A percentile compares a stretch with the other conserved stretches of the same genome.
Conservation (phyloP, 2,797 vertebrate species). For the Spatula versicolor region DNA sequence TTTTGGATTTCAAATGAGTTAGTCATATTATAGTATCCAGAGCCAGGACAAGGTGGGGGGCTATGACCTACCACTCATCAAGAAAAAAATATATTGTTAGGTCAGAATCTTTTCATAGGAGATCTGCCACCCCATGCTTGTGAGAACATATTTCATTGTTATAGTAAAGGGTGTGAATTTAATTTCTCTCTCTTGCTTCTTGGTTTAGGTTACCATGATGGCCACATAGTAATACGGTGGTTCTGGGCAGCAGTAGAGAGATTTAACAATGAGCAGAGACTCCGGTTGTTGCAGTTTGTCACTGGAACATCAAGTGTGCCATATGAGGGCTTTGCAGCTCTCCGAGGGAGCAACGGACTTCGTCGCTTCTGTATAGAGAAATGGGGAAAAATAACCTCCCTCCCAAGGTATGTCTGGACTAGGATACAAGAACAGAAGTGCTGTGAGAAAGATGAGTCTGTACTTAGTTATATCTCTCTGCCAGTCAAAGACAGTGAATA, state of each 20-base stretch:
- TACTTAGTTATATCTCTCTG: neutral
- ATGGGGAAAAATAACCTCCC: constrained; percentile 96
- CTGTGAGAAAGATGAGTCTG: neutral
- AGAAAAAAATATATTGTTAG: neutral
- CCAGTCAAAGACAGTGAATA: neutral
- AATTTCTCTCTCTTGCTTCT: neutral
- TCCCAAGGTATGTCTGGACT: constrained; percentile 86
- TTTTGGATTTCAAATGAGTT: neutral
- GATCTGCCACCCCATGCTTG: neutral
- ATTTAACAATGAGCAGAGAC: constrained; percentile 96
- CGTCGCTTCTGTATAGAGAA: constrained; percentile 98
- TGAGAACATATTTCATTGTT: neutral
- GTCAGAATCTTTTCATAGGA: neutral
- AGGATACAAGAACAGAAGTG: neutral
- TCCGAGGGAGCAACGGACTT: constrained; percentile 94
- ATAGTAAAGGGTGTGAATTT: neutral
- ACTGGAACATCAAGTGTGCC: constrained; percentile 96
- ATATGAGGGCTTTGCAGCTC: constrained; percentile 92
- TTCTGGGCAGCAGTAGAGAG: constrained; percentile 96
- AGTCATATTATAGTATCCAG: neutral
- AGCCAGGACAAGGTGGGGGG: neutral
- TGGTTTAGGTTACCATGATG: constrained; percentile 91
- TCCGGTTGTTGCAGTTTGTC: constrained; percentile 94
- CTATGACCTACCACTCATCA: neutral
- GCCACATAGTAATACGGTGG: constrained; percentile 96